Evolutionary conservation across 2,888 invertebrate species (phyloP).

Genomic region (Patella ulyssiponensis): DNA sequence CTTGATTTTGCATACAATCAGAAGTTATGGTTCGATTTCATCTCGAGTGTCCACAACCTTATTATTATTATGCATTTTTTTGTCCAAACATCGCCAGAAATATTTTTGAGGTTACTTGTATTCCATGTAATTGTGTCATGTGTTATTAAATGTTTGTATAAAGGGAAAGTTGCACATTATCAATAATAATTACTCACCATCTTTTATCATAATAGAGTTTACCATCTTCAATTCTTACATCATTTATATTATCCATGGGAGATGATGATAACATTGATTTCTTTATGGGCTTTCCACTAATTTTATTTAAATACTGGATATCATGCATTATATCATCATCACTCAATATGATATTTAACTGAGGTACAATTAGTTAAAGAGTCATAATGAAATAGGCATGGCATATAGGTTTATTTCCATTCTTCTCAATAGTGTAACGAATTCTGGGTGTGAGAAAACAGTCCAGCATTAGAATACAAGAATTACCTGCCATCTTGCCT

Average conservation of each 20-base stretch:
- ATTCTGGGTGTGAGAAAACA: constrained; percentile 77
- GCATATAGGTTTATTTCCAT: no score
- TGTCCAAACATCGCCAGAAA: no score
- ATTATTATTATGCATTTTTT: no score
- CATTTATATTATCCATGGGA: constrained; percentile 68
- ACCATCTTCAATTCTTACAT: constrained; percentile 94
- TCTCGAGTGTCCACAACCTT: no score
- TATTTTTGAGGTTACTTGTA: no score
- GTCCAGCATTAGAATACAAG: no score
- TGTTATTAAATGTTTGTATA: no score
- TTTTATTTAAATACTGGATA: constrained; percentile 82
- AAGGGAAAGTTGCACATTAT: not conserved
- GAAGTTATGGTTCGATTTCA: no score
- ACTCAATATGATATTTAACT: constrained; percentile 88
- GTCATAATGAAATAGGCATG: no score
- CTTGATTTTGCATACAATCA: no score
- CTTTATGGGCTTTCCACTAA: constrained; percentile 67
- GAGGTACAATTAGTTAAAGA: constrained; percentile 76
- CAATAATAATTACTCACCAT: constrained; percentile 77
- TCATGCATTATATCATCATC: constrained; percentile 92
- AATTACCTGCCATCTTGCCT: no score
- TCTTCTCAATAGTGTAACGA: constrained; percentile 73
- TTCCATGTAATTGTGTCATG: no score
- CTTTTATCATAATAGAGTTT: constrained; percentile 92
- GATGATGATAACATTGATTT: constrained; percentile 43